These are phyloP conservation scores for Ectobius pallidus DNA, from an alignment of 2,888 invertebrate species.

Conservation along the genomic window DNA sequence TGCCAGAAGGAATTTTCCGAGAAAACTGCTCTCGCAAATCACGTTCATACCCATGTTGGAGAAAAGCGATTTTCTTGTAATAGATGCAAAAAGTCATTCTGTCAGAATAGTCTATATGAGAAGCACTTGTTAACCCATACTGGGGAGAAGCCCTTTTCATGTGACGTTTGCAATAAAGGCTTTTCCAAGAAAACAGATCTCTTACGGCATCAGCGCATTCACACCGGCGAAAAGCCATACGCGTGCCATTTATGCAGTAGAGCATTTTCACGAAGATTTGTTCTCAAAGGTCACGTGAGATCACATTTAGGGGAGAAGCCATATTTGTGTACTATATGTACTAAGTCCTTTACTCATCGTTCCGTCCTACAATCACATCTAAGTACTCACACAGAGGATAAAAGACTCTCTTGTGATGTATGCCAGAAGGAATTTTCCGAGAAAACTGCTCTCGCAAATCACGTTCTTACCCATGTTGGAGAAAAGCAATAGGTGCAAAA, in stretches of 20 bases:
- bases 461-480: neutral
- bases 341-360: neutral
- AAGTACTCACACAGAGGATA: neutral
- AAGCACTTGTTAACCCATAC: too few relatives aligned
- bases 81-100: neutral
- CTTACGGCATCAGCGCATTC: neutral
- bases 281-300: neutral
- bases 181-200: neutral
- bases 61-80: neutral
- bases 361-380: neutral
- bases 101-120: too few relatives aligned
- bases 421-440: neutral
- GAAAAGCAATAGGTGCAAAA: neutral
- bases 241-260: neutral
- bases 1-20: neutral
- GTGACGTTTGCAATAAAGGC: neutral
- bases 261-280: neutral
- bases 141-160: neutral
- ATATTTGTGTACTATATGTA: neutral
- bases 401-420: neutral
- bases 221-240: neutral
- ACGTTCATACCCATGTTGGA: neutral
- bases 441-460: neutral
- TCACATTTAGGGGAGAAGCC: neutral
- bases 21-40: neutral